Conservation (phyloP, 2,113 vertebrate species). For the Grammomys surdaster region DNA sequence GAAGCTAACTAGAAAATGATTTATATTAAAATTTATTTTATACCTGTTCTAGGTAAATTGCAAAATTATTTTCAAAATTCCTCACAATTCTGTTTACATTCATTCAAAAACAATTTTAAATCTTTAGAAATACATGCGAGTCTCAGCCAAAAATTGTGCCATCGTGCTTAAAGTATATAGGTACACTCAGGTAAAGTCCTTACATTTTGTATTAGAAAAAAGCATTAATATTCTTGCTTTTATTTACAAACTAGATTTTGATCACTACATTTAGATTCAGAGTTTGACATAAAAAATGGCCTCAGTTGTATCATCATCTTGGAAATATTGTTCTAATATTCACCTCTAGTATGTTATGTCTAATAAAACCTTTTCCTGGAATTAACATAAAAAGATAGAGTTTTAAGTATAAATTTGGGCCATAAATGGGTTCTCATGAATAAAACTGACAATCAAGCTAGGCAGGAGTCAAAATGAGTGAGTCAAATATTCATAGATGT, state of each 20-base stretch:
- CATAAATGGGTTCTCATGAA: background rate
- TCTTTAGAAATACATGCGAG: background rate
- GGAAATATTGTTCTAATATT: conserved; percentile 18
- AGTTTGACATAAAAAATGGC: conserved; percentile 7
- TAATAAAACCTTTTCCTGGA: background rate
- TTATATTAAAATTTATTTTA: background rate
- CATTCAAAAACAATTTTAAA: background rate
- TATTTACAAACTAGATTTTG: conserved; percentile 12
- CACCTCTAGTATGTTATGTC: background rate
- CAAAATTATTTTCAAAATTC: conserved; percentile 8
- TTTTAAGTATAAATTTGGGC: conserved; percentile 42
- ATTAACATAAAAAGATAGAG: conserved; percentile 7
- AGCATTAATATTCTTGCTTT: background rate
- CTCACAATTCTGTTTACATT: background rate
- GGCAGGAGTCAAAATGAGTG: conserved; percentile 12
- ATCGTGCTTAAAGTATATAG: background rate
- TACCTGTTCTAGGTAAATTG: background rate
- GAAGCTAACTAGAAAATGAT: conserved; percentile 20
- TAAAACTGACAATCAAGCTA: background rate
- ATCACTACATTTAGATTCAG: conserved; percentile 31
- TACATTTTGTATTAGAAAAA: background rate
- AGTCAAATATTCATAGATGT: background rate
- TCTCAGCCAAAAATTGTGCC: background rate
- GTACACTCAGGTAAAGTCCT: background rate
- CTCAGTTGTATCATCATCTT: conserved; percentile 43